A percentile compares a stretch with the other conserved stretches of the same genome.
Conservation (phyloP, 2,113 vertebrate species). For the Anthoscopus minutus region DNA sequence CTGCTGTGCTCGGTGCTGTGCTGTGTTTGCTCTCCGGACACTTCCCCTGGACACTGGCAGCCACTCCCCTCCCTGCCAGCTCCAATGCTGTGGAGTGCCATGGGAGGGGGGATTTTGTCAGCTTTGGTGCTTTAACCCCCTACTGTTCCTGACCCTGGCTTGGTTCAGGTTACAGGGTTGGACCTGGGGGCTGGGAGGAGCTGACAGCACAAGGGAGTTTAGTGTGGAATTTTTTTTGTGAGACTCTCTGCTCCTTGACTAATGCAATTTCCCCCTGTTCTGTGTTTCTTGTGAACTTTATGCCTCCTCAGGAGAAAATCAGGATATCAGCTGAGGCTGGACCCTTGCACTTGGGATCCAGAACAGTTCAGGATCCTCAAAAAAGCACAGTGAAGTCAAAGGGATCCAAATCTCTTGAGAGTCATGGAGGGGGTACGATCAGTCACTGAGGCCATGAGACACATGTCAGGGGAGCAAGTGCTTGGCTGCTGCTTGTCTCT, state of each 20-base stretch:
- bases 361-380: not conserved
- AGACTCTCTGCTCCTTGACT: not conserved
- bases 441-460: not conserved
- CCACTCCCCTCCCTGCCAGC: accelerated
- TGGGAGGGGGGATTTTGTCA: not conserved
- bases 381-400: not conserved
- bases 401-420: not conserved
- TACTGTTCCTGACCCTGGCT: not conserved
- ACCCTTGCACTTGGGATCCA: not conserved
- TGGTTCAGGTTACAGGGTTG: not conserved
- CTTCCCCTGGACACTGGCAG: not conserved
- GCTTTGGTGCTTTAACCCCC: not conserved
- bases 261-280: not conserved
- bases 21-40: accelerated
- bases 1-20: not conserved
- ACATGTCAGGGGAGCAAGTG: not conserved
- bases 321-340: not conserved
- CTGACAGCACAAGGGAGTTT: accelerated
- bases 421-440: not conserved
- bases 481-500: not conserved
- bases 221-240: not conserved
- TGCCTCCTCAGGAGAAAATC: not conserved
- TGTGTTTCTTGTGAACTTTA: not conserved
- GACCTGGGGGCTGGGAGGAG: not conserved
- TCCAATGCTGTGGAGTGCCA: not conserved